Conservation (phyloP, 2,113 vertebrate species). For the Ciconia stormi region DNA sequence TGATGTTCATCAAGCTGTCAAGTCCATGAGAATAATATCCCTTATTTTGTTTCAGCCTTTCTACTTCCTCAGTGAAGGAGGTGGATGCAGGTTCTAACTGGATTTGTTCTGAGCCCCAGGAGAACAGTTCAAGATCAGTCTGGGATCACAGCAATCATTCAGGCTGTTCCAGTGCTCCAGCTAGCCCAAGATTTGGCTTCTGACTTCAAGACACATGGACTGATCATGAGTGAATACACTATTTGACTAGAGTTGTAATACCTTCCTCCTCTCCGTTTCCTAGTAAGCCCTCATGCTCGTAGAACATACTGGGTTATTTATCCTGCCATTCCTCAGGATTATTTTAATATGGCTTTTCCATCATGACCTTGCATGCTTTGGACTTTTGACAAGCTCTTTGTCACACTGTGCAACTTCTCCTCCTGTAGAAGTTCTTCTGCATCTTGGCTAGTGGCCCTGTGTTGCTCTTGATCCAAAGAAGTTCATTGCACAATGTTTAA, state of each 20-base stretch:
- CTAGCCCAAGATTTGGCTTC: neutral
- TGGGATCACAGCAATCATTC: neutral
- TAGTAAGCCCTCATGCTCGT: accelerated
- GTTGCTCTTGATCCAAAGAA: neutral
- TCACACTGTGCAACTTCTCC: neutral
- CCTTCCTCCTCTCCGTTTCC: neutral
- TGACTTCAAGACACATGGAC: neutral
- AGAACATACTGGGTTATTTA: neutral
- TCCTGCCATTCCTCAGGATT: neutral
- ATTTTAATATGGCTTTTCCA: neutral
- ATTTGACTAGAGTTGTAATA: neutral
- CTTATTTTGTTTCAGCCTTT: neutral
- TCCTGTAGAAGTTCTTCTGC: neutral
- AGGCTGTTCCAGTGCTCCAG: neutral
- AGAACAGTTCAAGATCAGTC: neutral
- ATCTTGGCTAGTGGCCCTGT: neutral
- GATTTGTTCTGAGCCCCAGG: neutral
- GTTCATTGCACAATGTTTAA: neutral
- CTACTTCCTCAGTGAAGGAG: neutral
- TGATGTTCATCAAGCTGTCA: neutral
- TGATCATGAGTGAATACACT: neutral
- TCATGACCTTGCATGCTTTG: neutral
- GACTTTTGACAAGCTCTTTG: neutral
- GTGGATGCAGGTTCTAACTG: neutral
- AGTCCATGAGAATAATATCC: neutral